Evolutionary conservation across 2,113 vertebrate species (phyloP), one percentile per base, ranked within the genome.

Genomic region (Malaclemys terrapin): DNA sequence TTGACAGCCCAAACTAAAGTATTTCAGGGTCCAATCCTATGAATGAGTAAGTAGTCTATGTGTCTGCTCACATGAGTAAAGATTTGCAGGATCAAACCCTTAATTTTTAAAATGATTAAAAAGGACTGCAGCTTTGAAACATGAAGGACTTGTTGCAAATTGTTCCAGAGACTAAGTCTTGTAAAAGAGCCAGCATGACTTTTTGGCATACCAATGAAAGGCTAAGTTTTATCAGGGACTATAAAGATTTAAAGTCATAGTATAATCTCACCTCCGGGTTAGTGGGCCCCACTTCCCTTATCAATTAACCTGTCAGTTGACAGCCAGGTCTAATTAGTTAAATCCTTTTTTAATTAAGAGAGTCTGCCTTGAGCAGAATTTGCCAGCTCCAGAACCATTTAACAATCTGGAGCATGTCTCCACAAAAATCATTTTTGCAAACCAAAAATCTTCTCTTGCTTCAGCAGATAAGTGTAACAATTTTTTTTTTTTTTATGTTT

Each of bases 321-420:
- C 88, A 96, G 93, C 98, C 12, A 2, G 72, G 82, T 95, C 95
- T 96, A 96, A 98, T 98, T 98, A 98, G 94, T 94, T 86, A 97
- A 98, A 98, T 96, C 96, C 92, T 69, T 95, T 97, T 95, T 97
- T 97, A 98, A 98, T 97, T 93, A 98, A 98, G 97, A 96, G 97
- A 97, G 97, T 94, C 96, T 93, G 97, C 97, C 95, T 83, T 86
- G 89, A 97, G 97, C 89, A 20, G 76, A 96, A 83, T 87, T 90
- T 97, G 93, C 91, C 95, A 97, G 89, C 92, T 97, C 85, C 92
- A 97, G 90, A 89, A 88, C 86, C 94, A 42, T 38, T 94, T 94
- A 91, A 89, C 88, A 95, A 90, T 1, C 0, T 1, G 76, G 91
- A 96, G 90, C 90, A 52, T 89, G 95, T 96, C 27, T 25, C 87